phyloP scores from a whole-genome alignment of 1,140 invertebrate genomes.

The Stegodyphus mimosarum region DNA sequence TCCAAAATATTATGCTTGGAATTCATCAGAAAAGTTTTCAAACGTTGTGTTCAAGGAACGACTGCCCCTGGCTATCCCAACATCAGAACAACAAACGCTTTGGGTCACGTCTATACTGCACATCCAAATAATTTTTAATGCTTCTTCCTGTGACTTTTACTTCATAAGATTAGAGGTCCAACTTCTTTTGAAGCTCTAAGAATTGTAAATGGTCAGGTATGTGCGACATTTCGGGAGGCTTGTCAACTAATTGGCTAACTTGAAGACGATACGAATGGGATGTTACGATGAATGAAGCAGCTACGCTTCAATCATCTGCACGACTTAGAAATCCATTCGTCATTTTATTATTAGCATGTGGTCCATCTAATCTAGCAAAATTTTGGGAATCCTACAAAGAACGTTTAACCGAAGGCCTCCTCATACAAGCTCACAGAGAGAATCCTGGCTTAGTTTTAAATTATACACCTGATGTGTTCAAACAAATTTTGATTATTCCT shows the following conservation, averaged over 20 bases:
- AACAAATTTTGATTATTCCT: constrained; percentile 17
- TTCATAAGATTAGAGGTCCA: constrained; percentile 68
- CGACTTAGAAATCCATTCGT: constrained; percentile 58
- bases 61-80: background rate
- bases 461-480: too few relatives aligned
- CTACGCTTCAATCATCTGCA: constrained; percentile 66
- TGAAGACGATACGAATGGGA: constrained; percentile 66
- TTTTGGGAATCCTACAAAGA: constrained; percentile 36
- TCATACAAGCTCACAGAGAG: background rate
- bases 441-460: background rate
- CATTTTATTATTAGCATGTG: background rate
- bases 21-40: constrained; percentile 9
- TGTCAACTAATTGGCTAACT: constrained; percentile 67
- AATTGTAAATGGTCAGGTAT: constrained; percentile 69
- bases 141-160: constrained; percentile 67
- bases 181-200: constrained; percentile 67
- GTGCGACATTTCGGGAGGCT: constrained; percentile 67
- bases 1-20: constrained; percentile 30
- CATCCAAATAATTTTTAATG: constrained; percentile 14
- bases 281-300: constrained; percentile 66
- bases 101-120: background rate
- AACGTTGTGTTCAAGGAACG: too few relatives aligned
- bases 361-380: constrained; percentile 14
- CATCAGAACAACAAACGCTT: background rate
- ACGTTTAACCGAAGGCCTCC: background rate